Conservation (phyloP, 2,797 vertebrate species). For the Coreius guichenoti region DNA sequence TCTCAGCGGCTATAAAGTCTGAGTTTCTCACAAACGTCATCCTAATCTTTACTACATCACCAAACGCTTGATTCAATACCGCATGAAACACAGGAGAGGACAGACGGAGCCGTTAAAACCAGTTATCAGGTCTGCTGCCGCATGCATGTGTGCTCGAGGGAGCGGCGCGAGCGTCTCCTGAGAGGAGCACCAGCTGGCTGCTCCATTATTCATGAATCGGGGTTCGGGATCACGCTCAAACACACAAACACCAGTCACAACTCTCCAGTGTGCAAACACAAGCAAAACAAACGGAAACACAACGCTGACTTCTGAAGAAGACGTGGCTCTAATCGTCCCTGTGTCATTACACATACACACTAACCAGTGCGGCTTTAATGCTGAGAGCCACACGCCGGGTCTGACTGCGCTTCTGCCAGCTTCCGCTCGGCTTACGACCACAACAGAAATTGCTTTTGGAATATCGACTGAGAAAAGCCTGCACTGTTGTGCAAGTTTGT, state of each 20-base stretch:
- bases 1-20: slow-evolving; percentile 24
- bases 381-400: background rate
- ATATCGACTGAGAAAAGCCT: background rate
- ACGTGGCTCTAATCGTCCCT: background rate
- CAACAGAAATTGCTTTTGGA: background rate
- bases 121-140: background rate
- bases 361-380: background rate
- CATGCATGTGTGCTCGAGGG: background rate
- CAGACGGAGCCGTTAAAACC: background rate
- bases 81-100: background rate
- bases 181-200: slow-evolving; percentile 25
- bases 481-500: background rate
- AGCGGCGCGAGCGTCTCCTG: background rate
- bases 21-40: slow-evolving; percentile 36
- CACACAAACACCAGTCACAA: slow-evolving; percentile 2
- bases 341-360: background rate
- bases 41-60: background rate
- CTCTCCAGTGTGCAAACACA: slow-evolving; percentile 31
- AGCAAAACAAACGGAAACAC: slow-evolving; percentile 35
- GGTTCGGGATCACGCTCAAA: slow-evolving; percentile 4
- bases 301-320: background rate
- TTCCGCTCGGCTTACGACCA: background rate
- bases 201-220: slow-evolving; percentile 46
- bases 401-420: background rate
- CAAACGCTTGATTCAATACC: background rate